Conservation (phyloP, 2,797 vertebrate genomes). For the Phrynocephalus vlangalii region DNA sequence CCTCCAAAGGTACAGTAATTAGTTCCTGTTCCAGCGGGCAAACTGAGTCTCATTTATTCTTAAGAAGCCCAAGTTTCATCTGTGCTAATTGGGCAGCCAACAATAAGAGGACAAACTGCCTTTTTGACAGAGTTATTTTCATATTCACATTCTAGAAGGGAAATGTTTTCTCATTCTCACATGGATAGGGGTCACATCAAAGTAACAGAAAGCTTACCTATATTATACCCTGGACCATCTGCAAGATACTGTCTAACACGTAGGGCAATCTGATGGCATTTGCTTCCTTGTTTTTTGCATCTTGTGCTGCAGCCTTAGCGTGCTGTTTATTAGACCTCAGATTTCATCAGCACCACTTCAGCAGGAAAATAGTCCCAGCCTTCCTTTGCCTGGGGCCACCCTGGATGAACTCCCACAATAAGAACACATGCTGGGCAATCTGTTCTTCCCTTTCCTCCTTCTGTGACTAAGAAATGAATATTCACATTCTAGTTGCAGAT, state of each 20-base stretch:
- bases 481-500: background rate
- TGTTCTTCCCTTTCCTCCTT: conserved; percentile 4
- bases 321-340: background rate
- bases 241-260: background rate
- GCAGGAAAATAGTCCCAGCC: conserved; percentile 5
- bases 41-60: background rate
- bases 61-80: background rate
- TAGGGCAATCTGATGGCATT: background rate
- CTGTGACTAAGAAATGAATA: background rate
- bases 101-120: background rate
- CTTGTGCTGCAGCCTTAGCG: background rate
- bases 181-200: background rate
- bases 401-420: conserved; percentile 7
- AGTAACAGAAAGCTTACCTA: background rate
- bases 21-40: conserved; percentile 1
- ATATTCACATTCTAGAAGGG: background rate
- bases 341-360: conserved; percentile 10
- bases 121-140: conserved; percentile 1
- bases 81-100: background rate
- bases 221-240: background rate
- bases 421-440: conserved; percentile 16
- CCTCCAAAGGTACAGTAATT: conserved; percentile 4
- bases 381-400: conserved; percentile 14
- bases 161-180: background rate
- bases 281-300: background rate